phyloP scores from a whole-genome alignment of 2,888 invertebrate genomes.

The Cordilura impudica region DNA sequence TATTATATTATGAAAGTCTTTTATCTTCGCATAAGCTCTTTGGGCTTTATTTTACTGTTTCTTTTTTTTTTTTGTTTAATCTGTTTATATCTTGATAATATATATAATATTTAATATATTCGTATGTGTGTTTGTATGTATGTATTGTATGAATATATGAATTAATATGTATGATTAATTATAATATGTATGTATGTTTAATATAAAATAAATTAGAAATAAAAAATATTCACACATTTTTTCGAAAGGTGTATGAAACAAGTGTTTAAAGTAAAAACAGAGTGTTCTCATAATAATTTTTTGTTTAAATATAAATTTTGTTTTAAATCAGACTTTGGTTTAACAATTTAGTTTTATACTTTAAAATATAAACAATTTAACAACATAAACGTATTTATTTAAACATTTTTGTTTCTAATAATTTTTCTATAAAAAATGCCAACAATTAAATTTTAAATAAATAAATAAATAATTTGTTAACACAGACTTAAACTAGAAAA shows the following conservation, averaged over 20 bases:
- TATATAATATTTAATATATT: constrained; percentile 45
- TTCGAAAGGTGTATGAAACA: constrained; percentile 37
- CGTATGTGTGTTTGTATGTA: constrained; percentile 18
- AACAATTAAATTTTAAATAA: constrained; percentile 59
- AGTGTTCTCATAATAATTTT: constrained; percentile 64
- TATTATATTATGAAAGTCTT: constrained; percentile 63
- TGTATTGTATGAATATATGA: constrained; percentile 16
- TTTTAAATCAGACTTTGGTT: constrained; percentile 64
- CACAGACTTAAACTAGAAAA: constrained; percentile 53
- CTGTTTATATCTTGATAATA: constrained; percentile 48
- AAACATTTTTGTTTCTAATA: constrained; percentile 39
- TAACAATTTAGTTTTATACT: constrained; percentile 59
- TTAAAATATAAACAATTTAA: constrained; percentile 56
- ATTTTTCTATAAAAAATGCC: constrained; percentile 59
- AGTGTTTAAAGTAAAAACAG: constrained; percentile 55
- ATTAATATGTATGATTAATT: constrained; percentile 20
- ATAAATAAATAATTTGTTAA: constrained; percentile 28
- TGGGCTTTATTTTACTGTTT: constrained; percentile 35
- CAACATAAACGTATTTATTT: constrained; percentile 53
- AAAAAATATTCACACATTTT: constrained; percentile 12
- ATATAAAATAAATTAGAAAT: constrained; percentile 11
- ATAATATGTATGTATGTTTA: constrained; percentile 2
- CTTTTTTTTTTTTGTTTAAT: constrained; percentile 39
- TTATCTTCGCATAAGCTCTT: constrained; percentile 70
- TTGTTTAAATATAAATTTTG: constrained; percentile 59